phyloP scores from a whole-genome alignment of 2,113 vertebrate genomes.

The Clupea harengus region DNA sequence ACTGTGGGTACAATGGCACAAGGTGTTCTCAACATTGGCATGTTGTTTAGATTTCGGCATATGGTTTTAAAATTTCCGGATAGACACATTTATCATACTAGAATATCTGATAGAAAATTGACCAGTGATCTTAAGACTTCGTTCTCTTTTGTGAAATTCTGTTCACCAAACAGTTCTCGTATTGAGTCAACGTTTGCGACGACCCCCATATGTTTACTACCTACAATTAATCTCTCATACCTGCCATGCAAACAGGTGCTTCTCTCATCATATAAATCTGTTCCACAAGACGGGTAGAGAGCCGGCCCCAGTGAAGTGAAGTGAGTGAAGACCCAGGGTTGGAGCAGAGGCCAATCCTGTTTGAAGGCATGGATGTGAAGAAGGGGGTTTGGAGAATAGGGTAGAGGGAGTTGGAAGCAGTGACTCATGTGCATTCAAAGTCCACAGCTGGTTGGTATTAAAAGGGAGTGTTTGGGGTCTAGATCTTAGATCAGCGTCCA shows the following conservation, averaged over 20 bases:
- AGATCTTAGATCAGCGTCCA: background rate
- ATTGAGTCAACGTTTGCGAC: background rate
- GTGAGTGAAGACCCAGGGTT: background rate
- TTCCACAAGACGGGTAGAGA: background rate
- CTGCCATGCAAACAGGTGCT: conserved; percentile 47
- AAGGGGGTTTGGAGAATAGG: background rate
- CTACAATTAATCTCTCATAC: conserved; percentile 41
- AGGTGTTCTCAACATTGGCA: too few species aligned
- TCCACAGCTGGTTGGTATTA: conserved; percentile 68
- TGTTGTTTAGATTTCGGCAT: too few species aligned
- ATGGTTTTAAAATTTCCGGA: too few species aligned
- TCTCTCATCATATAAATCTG: conserved; percentile 48
- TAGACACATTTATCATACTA: too few species aligned
- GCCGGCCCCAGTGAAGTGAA: background rate
- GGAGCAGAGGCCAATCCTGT: conserved; percentile 7
- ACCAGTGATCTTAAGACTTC: background rate
- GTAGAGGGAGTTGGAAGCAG: conserved; percentile 24
- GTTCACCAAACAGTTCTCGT: background rate
- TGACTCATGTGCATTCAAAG: conserved; percentile 9
- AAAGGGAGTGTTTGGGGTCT: conserved; percentile 24
- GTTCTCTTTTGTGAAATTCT: too few species aligned
- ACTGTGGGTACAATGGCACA: too few species aligned
- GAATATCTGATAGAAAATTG: too few species aligned
- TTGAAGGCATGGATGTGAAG: conserved; percentile 3
- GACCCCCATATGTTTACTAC: conserved; percentile 38